Base-by-base conservation (phyloP, 1,140 invertebrate genomes). In the Lerema accius region DNA sequence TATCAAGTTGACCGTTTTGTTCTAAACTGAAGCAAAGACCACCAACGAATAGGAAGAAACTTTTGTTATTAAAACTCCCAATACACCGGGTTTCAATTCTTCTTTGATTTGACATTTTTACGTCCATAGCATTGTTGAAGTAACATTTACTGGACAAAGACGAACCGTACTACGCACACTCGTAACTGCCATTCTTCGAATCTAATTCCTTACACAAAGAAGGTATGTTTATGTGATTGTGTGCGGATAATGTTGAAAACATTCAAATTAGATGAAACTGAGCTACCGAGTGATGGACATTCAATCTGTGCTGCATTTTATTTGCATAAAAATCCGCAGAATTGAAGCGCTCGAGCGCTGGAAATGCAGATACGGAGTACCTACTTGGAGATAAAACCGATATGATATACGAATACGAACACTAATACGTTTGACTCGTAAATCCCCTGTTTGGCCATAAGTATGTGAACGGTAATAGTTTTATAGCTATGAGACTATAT, bases 211-310 rank as follows among this genome's bases (percentile, higher is more conserved):
- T 9, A 49, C 26, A n/a, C 45, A 50, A 50, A 11, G n/a, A 48
- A 10, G n/a, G 26, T 23, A 50, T 50, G 28, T 50, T 32, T 48
- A 48, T 43, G 39, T 23, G 19, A 23, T 23, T 32, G 28, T 32
- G 7, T 32, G 7, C 9, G 28, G 4, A 4, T 32, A 32, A 32
- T 32, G 28, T 32, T 23, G 7, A 55, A 86, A 75, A 71, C 71
- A 88, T 86, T 89, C 76, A 90, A 86, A 88, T 83, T 86, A 86
- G 76, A 83, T 60, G 73, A 84, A 83, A 87, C 80, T 75, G 75
- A 78, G 71, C 50, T 69, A 68, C 63, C 43, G 71, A 72, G 73
- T 90, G 87, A 88, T 88, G 86, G 86, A 88, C 85, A 86, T 81
- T 78, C 82, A 83, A 83, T 89, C 86, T 81, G 73, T 71, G 75